These are phyloP conservation scores for Benitochromis conjunctus DNA, from an alignment of 2,113 vertebrate genomes.

Conservation along the genomic window DNA sequence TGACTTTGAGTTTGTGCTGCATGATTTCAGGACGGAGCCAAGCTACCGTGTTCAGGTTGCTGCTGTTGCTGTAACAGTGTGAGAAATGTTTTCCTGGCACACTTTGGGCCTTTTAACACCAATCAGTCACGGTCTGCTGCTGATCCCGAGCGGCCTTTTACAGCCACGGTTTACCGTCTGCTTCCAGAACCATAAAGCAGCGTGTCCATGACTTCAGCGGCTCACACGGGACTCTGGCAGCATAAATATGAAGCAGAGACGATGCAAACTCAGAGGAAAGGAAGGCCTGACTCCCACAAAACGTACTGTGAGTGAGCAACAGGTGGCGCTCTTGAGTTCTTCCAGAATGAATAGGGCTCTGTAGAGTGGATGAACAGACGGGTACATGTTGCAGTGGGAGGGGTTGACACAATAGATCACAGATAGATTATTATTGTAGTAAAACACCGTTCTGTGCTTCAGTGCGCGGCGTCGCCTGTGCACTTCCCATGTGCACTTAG, in stretches of 20 bases:
- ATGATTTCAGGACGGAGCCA: not conserved
- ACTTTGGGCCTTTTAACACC: not conserved
- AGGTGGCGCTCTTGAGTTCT: not conserved
- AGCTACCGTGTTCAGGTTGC: not conserved
- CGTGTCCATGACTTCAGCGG: not conserved
- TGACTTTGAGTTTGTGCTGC: not conserved
- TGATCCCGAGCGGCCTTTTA: not conserved
- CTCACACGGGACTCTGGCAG: not conserved
- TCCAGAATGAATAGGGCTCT: not conserved
- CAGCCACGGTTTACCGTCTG: not conserved
- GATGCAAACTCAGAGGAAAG: not conserved
- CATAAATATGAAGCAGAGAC: not conserved
- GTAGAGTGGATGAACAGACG: not conserved
- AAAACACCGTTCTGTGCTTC: too few species aligned
- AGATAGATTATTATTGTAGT: too few species aligned
- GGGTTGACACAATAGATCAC: not conserved
- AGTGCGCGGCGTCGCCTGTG: not conserved
- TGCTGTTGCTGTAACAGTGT: not conserved
- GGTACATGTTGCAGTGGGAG: not conserved
- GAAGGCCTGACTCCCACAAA: not conserved
- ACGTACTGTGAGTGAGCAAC: not conserved
- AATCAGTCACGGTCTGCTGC: not conserved
- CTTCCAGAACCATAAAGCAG: not conserved
- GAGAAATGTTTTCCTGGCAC: not conserved
- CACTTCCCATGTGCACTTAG: too few species aligned